Base-by-base conservation (phyloP, 2,888 invertebrate genomes). In the Amphipoea oculea region DNA sequence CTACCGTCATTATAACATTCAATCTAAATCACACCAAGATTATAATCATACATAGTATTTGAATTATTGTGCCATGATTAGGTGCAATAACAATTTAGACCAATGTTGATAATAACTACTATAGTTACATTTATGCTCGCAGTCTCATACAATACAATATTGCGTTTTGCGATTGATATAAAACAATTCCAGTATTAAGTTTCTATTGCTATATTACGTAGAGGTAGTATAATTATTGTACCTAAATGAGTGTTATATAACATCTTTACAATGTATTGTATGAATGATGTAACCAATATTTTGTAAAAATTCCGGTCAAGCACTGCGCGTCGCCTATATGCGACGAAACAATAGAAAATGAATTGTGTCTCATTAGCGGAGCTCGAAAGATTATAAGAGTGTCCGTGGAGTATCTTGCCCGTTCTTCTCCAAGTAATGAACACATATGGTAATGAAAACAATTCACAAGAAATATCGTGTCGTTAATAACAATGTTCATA, bases 1-100 rank as follows among this genome's bases (percentile, higher is more conserved):
- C 75, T 36, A 57, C 66, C 45, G 54, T 69, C 65, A 82, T 82
- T 84, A 80, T 75, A 76, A 73, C 81, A 83, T 84, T 83, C 68
- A 80, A 83, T 86, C 63, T 88, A 83, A 82, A 83, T 84, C 60
- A 90, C 70, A 62, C 40, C 60, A 20, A 82, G 84, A 89, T 89
- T 81, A 73, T 72, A 78, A 86, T 84, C 79, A 23, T 42, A 81
- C 81, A 79, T 68, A 75, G 65, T 72, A 81, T 82, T 79, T 85
- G 79, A 79, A 83, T 82, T 86, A 78, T 81, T 76, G 66, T 86
- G 69, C 62, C 79, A 81, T 89, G 84, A 84, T 89, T 79, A 82
- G 78, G 72, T 83, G 85, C 76, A 83, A 86, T 87, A 82, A 80
- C 72, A 78, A 87, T 84, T 87, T 81, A 73, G 40, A 78, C 76